These are phyloP conservation scores for Suncus etruscus DNA, from an alignment of 2,113 vertebrate genomes.

Conservation along the genomic window DNA sequence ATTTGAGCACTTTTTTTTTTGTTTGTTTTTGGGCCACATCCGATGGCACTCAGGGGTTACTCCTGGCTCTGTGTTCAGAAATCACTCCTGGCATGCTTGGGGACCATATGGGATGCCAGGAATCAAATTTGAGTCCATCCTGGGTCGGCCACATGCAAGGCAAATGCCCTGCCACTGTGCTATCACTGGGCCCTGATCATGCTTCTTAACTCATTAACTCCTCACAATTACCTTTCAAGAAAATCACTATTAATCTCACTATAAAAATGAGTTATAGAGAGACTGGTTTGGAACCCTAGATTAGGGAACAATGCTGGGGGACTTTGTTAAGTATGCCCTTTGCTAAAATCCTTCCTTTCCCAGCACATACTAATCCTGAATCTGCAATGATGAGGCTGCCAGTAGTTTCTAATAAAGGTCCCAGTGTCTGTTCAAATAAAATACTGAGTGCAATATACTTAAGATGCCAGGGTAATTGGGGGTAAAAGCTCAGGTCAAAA, in stretches of 20 bases:
- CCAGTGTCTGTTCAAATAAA: not conserved
- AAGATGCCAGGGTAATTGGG: no score
- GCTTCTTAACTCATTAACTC: not conserved
- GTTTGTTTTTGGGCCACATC: no score
- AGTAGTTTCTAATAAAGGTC: not conserved
- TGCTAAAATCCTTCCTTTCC: not conserved
- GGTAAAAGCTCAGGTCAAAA: no score
- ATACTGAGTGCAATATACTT: not conserved
- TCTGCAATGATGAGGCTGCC: not conserved
- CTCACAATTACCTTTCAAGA: not conserved
- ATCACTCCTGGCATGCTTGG: no score
- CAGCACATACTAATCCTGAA: not conserved
- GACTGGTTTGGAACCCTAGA: no score
- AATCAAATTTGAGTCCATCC: no score
- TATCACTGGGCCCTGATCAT: no score
- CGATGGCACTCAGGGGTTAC: no score
- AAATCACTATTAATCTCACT: not conserved
- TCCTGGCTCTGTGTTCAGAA: no score
- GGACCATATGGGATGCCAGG: no score
- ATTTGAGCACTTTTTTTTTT: not conserved
- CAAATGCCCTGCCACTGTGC: no score
- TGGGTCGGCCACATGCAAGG: no score
- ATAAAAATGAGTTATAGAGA: not conserved
- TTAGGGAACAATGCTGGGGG: not conserved
- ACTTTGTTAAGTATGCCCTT: not conserved